Percentiles rank a stretch among this genome's conserved stretches.
Conservation (phyloP, 2,113 vertebrate genomes). For the Onychostruthus taczanowskii region DNA sequence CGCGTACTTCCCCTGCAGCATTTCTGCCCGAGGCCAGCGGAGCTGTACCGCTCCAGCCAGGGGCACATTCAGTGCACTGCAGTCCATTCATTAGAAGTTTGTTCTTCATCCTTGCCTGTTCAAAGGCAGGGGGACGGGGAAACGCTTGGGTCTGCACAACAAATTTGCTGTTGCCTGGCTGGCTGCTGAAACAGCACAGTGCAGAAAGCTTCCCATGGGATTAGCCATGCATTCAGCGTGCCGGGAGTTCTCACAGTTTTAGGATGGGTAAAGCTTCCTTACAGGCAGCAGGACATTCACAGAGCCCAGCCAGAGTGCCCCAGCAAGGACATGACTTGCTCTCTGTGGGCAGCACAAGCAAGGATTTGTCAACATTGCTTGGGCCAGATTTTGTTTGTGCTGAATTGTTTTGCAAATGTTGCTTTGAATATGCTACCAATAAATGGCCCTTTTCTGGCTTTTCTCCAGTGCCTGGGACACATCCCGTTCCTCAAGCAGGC, state of each 20-base stretch:
- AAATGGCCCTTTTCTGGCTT: neutral
- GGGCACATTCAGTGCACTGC: neutral
- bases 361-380: neutral
- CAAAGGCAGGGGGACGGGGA: neutral
- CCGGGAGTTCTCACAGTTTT: neutral
- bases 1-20: accelerated
- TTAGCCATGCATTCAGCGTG: neutral
- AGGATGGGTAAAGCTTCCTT: neutral
- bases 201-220: slow-evolving; percentile 10
- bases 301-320: neutral
- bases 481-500: neutral
- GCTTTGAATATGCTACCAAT: neutral
- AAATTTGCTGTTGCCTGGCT: neutral
- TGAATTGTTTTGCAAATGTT: slow-evolving; percentile 10
- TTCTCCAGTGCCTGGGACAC: neutral
- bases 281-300: neutral
- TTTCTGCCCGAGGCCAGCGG: neutral
- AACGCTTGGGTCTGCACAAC: neutral
- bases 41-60: neutral
- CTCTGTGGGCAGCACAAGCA: neutral
- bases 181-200: neutral
- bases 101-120: neutral
- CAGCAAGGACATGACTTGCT: neutral
- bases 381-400: neutral
- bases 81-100: neutral